These are phyloP conservation scores for Odontocolon sp. DNA, from an alignment of 2,888 invertebrate genomes.

Conservation along the genomic window DNA sequence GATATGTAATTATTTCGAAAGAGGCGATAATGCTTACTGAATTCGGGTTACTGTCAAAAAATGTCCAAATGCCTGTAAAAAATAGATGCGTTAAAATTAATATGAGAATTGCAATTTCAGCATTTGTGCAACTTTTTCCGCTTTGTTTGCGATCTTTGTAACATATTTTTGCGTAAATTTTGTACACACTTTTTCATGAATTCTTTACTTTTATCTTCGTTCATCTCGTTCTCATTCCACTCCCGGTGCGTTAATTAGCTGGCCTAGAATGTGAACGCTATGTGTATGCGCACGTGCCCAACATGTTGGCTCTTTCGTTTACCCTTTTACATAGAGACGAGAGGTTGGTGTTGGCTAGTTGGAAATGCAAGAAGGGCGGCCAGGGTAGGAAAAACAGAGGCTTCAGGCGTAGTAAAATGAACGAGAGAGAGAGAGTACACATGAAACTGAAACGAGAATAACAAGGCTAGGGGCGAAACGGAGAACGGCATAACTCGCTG, in stretches of 20 bases:
- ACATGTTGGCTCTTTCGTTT: conserved; percentile 25
- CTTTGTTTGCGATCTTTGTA: too few relatives aligned
- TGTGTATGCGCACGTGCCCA: conserved; percentile 48
- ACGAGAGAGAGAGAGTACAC: conserved; percentile 8
- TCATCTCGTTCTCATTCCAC: conserved; percentile 29
- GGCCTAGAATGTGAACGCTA: conserved; percentile 41
- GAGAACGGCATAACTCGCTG: conserved; percentile 77
- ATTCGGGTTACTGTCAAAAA: too few relatives aligned
- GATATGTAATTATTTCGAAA: conserved; percentile 20
- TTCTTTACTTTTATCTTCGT: conserved; percentile 37
- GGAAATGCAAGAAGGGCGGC: conserved; percentile 1
- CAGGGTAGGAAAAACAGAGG: conserved; percentile 19
- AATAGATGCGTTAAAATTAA: too few relatives aligned
- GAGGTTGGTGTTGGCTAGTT: conserved; percentile 9
- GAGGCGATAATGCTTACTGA: conserved; percentile 5
- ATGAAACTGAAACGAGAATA: conserved; percentile 22
- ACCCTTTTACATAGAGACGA: conserved; percentile 13
- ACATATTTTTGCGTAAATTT: background rate
- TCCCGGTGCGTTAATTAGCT: conserved; percentile 51
- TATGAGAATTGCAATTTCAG: too few relatives aligned
- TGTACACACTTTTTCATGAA: conserved; percentile 37
- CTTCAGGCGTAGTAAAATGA: conserved; percentile 53
- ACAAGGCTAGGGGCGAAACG: conserved; percentile 46
- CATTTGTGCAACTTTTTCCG: too few relatives aligned
- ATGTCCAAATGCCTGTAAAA: too few relatives aligned